Evolutionary conservation across 2,797 vertebrate genomes (phyloP).

Genomic region (Mormyrus hasselquistii): DNA sequence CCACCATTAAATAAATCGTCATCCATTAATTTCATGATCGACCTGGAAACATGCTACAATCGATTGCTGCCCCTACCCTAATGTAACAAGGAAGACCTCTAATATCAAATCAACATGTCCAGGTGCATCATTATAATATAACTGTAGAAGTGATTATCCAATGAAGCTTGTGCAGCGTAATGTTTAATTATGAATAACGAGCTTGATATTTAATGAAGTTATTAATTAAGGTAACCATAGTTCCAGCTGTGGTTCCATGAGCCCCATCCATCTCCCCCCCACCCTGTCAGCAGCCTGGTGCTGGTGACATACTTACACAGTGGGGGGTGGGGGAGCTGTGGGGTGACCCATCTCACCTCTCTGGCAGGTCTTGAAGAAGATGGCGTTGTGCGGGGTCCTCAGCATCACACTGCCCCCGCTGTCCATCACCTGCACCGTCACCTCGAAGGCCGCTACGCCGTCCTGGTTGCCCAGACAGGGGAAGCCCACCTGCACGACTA

Average conservation of each 20-base stretch:
- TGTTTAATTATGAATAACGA: background rate
- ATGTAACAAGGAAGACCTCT: background rate
- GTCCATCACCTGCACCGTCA: slow-evolving; percentile 79
- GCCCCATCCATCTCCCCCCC: background rate
- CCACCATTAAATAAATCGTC: background rate
- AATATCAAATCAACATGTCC: background rate
- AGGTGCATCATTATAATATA: background rate
- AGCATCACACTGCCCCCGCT: slow-evolving; percentile 76
- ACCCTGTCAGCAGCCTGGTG: background rate
- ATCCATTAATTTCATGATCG: background rate
- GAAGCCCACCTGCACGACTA: slow-evolving; percentile 81
- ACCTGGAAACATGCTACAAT: background rate
- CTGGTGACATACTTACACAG: background rate
- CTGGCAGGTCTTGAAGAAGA: slow-evolving; percentile 88
- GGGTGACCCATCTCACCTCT: slow-evolving; percentile 62
- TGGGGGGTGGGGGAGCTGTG: background rate
- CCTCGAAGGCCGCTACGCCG: slow-evolving; percentile 81
- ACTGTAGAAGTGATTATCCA: background rate
- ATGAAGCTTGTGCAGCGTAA: background rate
- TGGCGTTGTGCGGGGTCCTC: slow-evolving; percentile 78
- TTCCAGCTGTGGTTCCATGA: background rate
- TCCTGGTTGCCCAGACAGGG: slow-evolving; percentile 81
- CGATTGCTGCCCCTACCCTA: background rate
- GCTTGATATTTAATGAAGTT: background rate
- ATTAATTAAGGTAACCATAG: background rate